Evolutionary conservation across 2,888 invertebrate species (phyloP), one percentile per base, ranked within the genome.

Genomic region (Atherix ibis): DNA sequence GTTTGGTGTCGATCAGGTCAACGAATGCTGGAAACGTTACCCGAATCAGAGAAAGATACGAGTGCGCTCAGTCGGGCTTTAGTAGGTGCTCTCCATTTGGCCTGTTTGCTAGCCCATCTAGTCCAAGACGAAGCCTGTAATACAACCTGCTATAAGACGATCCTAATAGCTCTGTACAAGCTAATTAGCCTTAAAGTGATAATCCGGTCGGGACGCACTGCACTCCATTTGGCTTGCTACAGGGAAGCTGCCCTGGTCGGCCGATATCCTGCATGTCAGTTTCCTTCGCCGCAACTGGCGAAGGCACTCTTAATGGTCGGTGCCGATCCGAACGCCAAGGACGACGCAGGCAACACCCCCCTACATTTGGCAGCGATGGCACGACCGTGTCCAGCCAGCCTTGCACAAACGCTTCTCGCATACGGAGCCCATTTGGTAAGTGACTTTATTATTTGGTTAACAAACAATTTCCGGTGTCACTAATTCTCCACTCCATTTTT

Each of bases 261-360:
- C 10, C 67, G 74, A 38, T 68, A 76, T 62, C 75, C 76, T 15
- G 72, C 75, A 5, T 76, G 74, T 51, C 70, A 71, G 48, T 77
- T 81, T 48, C 81, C 80, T 2, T 73, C 77, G 9, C 60, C 70
- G 6, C 66, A 74, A 46, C 66, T 81, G 43, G 78, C 83, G 5
- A 70, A 72, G 47, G 73, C 83, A 37, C 64, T 91, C 50, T 63
- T 88, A 41, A 71, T 76, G 44, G 83, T 84, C 16, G 92, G 91
- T 9, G 87, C 88, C 1, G 70, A 78, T 59, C 76, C 82, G 1
- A 78, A 78, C 58, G 76, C 77, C 1, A 60, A 71, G 3, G 92
- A 94, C 59, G 73, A 76, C 34, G 76, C 76, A 36, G 85, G 84
- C 14, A 88, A 89, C 63, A 88, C 88, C 14, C 81, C 91, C 9